These are phyloP conservation scores for Gerosis bhagava DNA, from an alignment of 2,888 invertebrate genomes.

Conservation along the genomic window DNA sequence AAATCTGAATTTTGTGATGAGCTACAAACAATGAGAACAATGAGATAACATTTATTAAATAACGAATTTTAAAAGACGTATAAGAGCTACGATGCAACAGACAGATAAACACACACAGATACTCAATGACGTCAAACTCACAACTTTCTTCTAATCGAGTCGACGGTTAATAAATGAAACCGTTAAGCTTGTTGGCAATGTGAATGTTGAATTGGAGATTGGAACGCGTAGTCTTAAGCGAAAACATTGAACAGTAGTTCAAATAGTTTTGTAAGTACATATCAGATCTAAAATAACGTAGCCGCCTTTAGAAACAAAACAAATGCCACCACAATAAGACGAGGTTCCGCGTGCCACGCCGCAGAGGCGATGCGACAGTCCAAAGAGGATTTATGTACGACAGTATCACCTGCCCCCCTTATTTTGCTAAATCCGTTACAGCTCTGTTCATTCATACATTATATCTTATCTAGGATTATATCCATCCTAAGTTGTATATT, in stretches of 20 bases:
- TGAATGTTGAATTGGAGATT: slow-evolving; percentile 10
- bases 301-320: slow-evolving; percentile 61
- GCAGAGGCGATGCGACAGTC: slow-evolving; percentile 50
- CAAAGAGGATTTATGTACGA: slow-evolving; percentile 62
- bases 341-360: slow-evolving; percentile 71
- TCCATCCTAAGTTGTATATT: no score
- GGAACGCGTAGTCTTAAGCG: background rate
- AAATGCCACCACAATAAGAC: slow-evolving; percentile 71
- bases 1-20: slow-evolving; percentile 2
- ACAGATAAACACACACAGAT: no score
- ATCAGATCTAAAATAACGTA: slow-evolving; percentile 68
- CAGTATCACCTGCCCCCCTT: slow-evolving; percentile 58
- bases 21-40: no score
- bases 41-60: slow-evolving; percentile 10
- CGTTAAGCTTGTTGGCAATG: slow-evolving; percentile 6
- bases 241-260: slow-evolving; percentile 24
- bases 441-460: slow-evolving; percentile 37
- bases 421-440: slow-evolving; percentile 35
- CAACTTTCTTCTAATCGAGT: no score
- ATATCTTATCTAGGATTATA: no score
- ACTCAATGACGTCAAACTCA: no score
- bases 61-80: no score
- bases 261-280: slow-evolving; percentile 50
- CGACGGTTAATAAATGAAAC: no score
- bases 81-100: no score